These are phyloP conservation scores for Notothenia rossii DNA, from an alignment of 2,113 vertebrate genomes.

Conservation along the genomic window DNA sequence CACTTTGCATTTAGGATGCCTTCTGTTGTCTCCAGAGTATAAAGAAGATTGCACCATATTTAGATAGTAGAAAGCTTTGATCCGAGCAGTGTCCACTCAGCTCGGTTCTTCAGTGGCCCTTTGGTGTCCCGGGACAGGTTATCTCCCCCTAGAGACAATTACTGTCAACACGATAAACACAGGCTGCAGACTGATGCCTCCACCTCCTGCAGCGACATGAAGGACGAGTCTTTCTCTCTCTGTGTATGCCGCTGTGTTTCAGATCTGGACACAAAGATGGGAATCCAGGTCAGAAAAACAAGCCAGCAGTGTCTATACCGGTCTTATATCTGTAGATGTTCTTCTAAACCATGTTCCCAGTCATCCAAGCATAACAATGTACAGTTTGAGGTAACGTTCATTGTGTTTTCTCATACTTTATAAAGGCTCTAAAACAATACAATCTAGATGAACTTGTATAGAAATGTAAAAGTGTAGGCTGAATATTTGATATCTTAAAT, in stretches of 20 bases:
- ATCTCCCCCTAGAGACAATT: slow-evolving; percentile 29
- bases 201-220: background rate
- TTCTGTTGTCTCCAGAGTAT: slow-evolving; percentile 25
- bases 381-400: background rate
- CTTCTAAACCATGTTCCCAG: background rate
- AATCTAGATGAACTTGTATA: background rate
- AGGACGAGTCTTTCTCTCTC: slow-evolving; percentile 12
- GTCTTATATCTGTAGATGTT: background rate
- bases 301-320: background rate
- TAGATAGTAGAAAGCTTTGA: slow-evolving; percentile 43
- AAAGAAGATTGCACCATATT: slow-evolving; percentile 22
- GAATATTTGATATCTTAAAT: too few species aligned
- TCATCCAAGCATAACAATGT: background rate
- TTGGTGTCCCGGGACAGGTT: slow-evolving; percentile 32
- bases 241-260: background rate
- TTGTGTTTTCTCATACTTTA: background rate
- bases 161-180: slow-evolving; percentile 22
- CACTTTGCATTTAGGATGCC: slow-evolving; percentile 12
- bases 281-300: background rate
- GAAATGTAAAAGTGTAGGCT: too few species aligned
- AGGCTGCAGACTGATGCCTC: slow-evolving; percentile 27
- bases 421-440: background rate
- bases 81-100: slow-evolving; percentile 6
- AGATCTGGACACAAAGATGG: background rate
- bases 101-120: slow-evolving; percentile 24